Conservation (phyloP, 2,113 vertebrate species). For the Cairina moschata region DNA sequence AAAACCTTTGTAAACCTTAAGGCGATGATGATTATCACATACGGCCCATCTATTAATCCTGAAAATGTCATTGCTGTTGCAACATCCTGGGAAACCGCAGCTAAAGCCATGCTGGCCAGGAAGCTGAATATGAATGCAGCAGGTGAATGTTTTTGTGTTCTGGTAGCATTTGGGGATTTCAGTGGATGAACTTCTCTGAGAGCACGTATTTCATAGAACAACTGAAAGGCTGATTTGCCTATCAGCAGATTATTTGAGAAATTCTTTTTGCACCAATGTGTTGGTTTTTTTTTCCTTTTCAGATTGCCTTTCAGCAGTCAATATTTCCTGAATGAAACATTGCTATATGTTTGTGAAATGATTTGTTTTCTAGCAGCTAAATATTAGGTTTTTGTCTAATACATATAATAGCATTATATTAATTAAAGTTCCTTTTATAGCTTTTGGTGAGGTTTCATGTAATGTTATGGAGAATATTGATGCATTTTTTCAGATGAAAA, state of each 20-base stretch:
- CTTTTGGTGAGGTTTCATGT: not conserved
- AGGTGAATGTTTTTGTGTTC: constrained; percentile 72
- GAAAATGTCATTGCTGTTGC: constrained; percentile 81
- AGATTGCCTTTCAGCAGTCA: not conserved
- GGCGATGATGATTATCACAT: constrained; percentile 75
- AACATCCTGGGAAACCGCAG: constrained; percentile 81
- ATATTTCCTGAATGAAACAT: not conserved
- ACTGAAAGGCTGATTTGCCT: not conserved
- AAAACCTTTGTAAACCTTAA: constrained; percentile 85
- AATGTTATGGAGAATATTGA: not conserved
- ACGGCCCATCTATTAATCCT: constrained; percentile 70
- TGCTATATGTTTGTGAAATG: not conserved
- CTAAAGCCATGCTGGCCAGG: constrained; percentile 80
- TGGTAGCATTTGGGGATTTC: not conserved
- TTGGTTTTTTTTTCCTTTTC: not conserved
- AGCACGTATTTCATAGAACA: not conserved
- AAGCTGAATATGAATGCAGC: constrained; percentile 78
- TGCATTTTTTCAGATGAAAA: constrained; percentile 6
- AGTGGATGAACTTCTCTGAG: not conserved
- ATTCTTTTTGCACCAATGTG: not conserved
- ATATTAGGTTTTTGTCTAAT: not conserved
- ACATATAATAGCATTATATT: not conserved
- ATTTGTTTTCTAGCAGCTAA: not conserved
- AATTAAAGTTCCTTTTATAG: not conserved
- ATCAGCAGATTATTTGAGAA: not conserved